Percentiles rank a stretch among this genome's conserved stretches.
Conservation (phyloP, 2,113 vertebrate genomes). For the Loxodonta africana region DNA sequence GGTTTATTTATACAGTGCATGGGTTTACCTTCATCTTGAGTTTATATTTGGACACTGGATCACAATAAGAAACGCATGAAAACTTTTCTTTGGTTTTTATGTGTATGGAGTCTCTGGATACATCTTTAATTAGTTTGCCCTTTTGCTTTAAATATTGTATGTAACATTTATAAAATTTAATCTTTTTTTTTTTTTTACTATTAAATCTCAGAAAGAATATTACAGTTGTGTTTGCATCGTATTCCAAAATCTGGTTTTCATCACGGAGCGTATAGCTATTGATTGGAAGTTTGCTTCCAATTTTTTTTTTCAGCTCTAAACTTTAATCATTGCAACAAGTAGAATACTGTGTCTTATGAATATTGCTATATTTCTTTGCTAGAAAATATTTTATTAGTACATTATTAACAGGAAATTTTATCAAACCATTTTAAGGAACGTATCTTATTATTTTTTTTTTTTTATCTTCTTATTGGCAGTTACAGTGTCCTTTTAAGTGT, state of each 20-base stretch:
- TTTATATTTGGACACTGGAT: slow-evolving; percentile 69
- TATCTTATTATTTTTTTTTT: background rate
- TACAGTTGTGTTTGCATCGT: slow-evolving; percentile 59
- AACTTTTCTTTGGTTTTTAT: slow-evolving; percentile 76
- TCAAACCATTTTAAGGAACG: background rate
- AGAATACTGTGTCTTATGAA: background rate
- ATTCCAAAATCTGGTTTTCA: slow-evolving; percentile 17
- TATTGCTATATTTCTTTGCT: background rate
- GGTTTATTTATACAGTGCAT: slow-evolving; percentile 81
- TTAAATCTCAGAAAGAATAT: slow-evolving; percentile 72
- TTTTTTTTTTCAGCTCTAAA: background rate
- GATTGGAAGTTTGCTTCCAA: background rate
- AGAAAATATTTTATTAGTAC: background rate
- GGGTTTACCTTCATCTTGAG: slow-evolving; percentile 61
- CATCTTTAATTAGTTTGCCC: slow-evolving; percentile 63
- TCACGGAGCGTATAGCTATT: background rate
- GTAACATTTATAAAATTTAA: background rate
- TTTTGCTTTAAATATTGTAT: slow-evolving; percentile 65
- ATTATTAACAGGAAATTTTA: background rate
- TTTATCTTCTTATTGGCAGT: slow-evolving; percentile 49
- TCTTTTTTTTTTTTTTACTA: slow-evolving; percentile 65
- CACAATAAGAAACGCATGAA: slow-evolving; percentile 84
- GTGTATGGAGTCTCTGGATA: slow-evolving; percentile 77
- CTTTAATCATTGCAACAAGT: background rate
- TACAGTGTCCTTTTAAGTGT: slow-evolving; percentile 71